Percentiles rank a stretch among this genome's conserved stretches.
Conservation (phyloP, 1,140 invertebrate species). For the Drosophila burlai region DNA sequence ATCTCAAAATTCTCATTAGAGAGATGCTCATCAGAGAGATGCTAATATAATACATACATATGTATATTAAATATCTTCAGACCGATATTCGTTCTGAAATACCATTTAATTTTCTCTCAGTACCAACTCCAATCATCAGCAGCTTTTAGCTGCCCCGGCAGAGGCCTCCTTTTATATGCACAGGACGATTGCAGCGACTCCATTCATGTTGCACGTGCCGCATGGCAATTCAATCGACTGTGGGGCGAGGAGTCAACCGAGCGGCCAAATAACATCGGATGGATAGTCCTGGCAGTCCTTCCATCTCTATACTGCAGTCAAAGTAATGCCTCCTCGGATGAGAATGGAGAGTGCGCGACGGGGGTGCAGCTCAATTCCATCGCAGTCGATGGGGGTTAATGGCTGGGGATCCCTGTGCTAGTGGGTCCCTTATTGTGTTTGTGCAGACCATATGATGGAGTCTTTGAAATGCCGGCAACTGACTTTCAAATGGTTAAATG, state of each 20-base stretch:
- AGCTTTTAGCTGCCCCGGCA: slow-evolving; percentile 58
- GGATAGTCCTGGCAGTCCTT: slow-evolving; percentile 33
- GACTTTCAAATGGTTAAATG: slow-evolving; percentile 49
- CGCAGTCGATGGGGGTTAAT: slow-evolving; percentile 35
- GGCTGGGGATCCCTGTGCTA: slow-evolving; percentile 15
- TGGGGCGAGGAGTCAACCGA: slow-evolving; percentile 38
- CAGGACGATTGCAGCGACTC: slow-evolving; percentile 42
- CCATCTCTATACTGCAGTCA: slow-evolving; percentile 46
- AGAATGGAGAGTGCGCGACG: neutral
- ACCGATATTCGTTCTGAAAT: neutral
- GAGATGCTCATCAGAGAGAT: no score
- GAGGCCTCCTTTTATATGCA: slow-evolving; percentile 63
- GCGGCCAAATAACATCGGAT: slow-evolving; percentile 49
- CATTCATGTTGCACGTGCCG: slow-evolving; percentile 63
- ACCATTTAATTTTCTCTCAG: neutral
- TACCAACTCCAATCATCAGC: slow-evolving; percentile 52
- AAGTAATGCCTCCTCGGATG: slow-evolving; percentile 26
- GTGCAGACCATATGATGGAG: slow-evolving; percentile 45
- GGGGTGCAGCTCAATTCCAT: slow-evolving; percentile 19
- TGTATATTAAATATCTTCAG: neutral
- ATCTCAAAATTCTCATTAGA: no score
- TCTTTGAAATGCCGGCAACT: slow-evolving; percentile 28
- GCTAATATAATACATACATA: no score
- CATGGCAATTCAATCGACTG: slow-evolving; percentile 62
- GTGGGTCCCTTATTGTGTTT: slow-evolving; percentile 44